Evolutionary conservation across 2,888 invertebrate genomes (phyloP), one percentile per base, ranked within the genome.

Genomic region (Latrodectus hesperus): DNA sequence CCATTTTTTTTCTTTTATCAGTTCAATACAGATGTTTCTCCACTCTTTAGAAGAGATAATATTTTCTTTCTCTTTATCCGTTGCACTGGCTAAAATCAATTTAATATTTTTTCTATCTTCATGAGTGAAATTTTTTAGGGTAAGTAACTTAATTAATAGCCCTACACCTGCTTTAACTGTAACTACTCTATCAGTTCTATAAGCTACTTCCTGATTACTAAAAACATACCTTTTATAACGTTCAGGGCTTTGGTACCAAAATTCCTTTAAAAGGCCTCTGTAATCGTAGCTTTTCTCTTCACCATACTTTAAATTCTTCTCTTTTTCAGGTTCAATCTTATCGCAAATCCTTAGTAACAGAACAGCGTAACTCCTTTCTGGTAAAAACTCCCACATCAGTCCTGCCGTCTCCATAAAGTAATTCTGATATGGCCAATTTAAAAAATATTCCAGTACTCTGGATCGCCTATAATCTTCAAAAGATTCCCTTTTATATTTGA

Each of bases 241-340:
- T 9, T 65, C 53, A 11, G 74, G 73, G 52, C 73, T 74, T 67
- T 73, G 14, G 9, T 3, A 12, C 81, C 81, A 81, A 74, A 81
- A 67, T 53, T 73, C 81, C 26, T 22, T 74, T 55, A 82, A 72
- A 72, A 80, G 72, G 16, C 38, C n/a, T 49, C 80, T 65, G 26
- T 80, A 80, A 80, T 80, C 53, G 72, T 80, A 80, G 72, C 14
- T 74, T 38, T 55, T 74, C 22, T 17, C 82, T 67, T 82, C 82
- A 65, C 68, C 82, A 74, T 74, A 67, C 67, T 67, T 68, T 38
- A 68, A 64, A 60, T 8, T 16, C 1, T 1, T 1, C 26, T 55
- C n/a, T 14, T 65, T 22, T 67, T 53, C 26, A 67, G 55, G 22
- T 53, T 82, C 74, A 60, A 80, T 80, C 51, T 38, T 80, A 5